Conservation (phyloP, 92 coral and sea anemone species). For the Paramuricea clavata region DNA sequence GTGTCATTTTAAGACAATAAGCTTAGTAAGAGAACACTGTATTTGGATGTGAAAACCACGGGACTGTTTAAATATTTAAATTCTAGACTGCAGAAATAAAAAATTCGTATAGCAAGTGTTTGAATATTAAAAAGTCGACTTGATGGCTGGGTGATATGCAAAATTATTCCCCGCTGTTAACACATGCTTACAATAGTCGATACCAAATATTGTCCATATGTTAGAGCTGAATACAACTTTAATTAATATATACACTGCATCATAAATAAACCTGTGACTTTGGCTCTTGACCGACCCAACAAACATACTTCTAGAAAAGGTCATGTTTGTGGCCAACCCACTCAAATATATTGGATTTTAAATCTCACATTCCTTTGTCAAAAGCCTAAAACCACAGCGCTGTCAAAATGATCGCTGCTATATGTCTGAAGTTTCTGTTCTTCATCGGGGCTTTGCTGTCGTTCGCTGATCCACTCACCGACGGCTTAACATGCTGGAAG, state of each 20-base stretch:
- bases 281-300: not conserved
- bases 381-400: not conserved
- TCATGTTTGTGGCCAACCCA: not conserved
- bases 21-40: too few species aligned
- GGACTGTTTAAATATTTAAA: too few species aligned
- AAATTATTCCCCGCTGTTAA: not conserved
- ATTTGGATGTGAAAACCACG: too few species aligned
- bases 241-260: not conserved
- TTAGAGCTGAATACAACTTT: not conserved
- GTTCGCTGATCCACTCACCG: constrained; percentile 41
- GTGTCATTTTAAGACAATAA: too few species aligned
- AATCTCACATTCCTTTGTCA: not conserved
- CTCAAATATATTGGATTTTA: not conserved
- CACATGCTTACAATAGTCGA: too few species aligned
- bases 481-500: constrained; percentile 42
- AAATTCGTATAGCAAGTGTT: too few species aligned
- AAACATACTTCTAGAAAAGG: not conserved
- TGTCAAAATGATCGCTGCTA: not conserved
- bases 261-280: not conserved
- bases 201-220: too few species aligned
- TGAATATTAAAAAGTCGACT: too few species aligned
- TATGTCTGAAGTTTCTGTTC: constrained; percentile 30
- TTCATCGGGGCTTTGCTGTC: constrained; percentile 42
- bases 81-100: too few species aligned
- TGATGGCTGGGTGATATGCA: not conserved